Evolutionary conservation across 2,113 vertebrate genomes (phyloP).

Genomic region (Larimichthys crocea): DNA sequence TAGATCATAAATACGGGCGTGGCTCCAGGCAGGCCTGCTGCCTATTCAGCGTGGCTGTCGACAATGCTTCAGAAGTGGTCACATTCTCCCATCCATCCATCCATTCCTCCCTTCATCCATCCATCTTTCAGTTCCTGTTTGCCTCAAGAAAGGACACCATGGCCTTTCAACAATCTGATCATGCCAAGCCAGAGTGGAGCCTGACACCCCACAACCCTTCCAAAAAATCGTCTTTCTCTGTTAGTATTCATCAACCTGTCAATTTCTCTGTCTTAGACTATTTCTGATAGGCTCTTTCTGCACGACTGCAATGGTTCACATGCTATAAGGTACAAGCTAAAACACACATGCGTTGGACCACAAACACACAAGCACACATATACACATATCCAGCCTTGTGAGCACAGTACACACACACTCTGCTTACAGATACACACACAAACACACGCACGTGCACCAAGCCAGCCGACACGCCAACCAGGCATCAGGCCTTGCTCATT

Average conservation of each 20-base stretch:
- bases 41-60: conserved; percentile 78
- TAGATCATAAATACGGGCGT: conserved; percentile 81
- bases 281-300: conserved; percentile 40
- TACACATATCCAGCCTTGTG: conserved; percentile 51
- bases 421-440: conserved; percentile 53
- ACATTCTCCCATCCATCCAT: conserved; percentile 73
- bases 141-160: conserved; percentile 57
- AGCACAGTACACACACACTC: conserved; percentile 47
- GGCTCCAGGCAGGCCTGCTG: conserved; percentile 71
- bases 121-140: conserved; percentile 59
- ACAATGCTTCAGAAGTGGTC: conserved; percentile 84
- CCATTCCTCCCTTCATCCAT: conserved; percentile 68
- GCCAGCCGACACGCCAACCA: conserved; percentile 69
- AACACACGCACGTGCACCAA: conserved; percentile 47
- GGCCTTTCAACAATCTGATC: conserved; percentile 60
- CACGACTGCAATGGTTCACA: conserved; percentile 18
- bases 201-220: background rate
- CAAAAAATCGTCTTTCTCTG: conserved; percentile 14
- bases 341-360: background rate
- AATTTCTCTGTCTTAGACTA: conserved; percentile 29
- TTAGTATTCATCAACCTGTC: conserved; percentile 49
- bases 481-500: conserved; percentile 79
- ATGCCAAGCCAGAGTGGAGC: conserved; percentile 53
- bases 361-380: conserved; percentile 33
- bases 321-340: conserved; percentile 49